Evolutionary conservation across 2,888 invertebrate species (phyloP).

Genomic region (Dicranocentrus wangi): DNA sequence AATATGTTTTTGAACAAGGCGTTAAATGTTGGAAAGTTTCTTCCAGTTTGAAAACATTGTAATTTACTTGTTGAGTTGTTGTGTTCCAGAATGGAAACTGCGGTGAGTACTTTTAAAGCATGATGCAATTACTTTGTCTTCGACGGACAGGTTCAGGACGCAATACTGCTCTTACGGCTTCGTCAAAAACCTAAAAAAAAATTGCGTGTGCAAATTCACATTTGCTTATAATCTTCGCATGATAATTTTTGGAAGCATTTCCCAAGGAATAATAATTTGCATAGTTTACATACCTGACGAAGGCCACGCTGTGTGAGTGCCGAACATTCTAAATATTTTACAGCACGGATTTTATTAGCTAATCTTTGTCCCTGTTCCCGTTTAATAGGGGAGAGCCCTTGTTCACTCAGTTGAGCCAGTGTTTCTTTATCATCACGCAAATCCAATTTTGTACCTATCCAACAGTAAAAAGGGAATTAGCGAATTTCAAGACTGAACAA

Average conservation of each 20-base stretch:
- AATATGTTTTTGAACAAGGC: too few relatives aligned
- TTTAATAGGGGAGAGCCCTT: constrained; percentile 95
- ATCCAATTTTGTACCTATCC: constrained; percentile 96
- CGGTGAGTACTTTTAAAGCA: constrained; percentile 75
- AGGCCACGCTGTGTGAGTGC: constrained; percentile 98
- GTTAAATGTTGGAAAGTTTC: too few relatives aligned
- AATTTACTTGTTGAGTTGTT: background rate
- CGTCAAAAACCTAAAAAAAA: constrained; percentile 92
- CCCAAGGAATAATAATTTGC: constrained; percentile 5
- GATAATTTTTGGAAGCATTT: background rate
- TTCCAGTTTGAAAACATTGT: background rate
- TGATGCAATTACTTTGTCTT: constrained; percentile 88
- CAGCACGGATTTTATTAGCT: constrained; percentile 98
- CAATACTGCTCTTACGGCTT: constrained; percentile 97
- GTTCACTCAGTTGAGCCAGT: constrained; percentile 90
- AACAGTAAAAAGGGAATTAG: background rate
- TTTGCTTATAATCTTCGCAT: background rate
- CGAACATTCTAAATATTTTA: constrained; percentile 99
- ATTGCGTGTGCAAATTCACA: background rate
- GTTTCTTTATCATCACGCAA: constrained; percentile 98
- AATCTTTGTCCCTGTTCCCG: constrained; percentile 98
- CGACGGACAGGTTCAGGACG: constrained; percentile 97
- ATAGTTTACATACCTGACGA: constrained; percentile 81
- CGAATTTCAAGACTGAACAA: too few relatives aligned
- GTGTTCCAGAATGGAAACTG: background rate